Evolutionary conservation across 2,797 vertebrate species (phyloP), one percentile per base, ranked within the genome.

Genomic region (Sebastes aleutianus): DNA sequence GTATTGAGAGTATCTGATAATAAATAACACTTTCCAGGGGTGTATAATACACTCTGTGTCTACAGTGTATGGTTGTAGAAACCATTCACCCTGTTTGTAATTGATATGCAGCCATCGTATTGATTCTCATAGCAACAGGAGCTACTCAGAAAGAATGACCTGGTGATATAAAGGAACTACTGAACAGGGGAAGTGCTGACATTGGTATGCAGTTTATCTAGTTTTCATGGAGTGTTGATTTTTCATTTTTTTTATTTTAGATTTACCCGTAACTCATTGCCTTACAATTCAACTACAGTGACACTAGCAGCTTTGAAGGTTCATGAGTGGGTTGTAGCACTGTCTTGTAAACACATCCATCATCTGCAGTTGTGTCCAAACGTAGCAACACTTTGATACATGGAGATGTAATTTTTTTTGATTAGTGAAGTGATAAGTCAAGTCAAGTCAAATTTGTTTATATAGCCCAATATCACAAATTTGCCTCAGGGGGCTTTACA

Each of bases 91-190:
- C 18, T 14, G 26, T 26, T 64, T 58, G 63, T 83, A 81, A 89
- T 93, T 93, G 66, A 85, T 29, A 93, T 92, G 82, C 88, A 85
- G 34, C 58, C 31, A 43, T 31, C 16, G 72, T 83, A 9, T 59
- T 71, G 43, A 34, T 74, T 78, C 74, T 76, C 90, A 79, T 80
- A 77, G 89, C 91, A 93, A 94, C 88, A 80, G 54, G 67, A 83
- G 54, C 54, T 27, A 18, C 80, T 76, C 66, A 79, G n/a, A 47
- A 80, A 78, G 80, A 88, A 91, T 78, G 82, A 43, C 3, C 20
- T 2, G 20, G 4, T 32, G 65, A 58, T 20, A 63, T 58, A 85
- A 86, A 57, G 65, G 59, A 79, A 70, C 53, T 12, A 20, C 53
- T 80, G 6, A 56, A 31, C 16, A 29, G 8, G 9, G 22, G 31